Evolutionary conservation across 2,113 vertebrate genomes (phyloP), one percentile per base, ranked within the genome.

Genomic region (Rhinichthys klamathensis): DNA sequence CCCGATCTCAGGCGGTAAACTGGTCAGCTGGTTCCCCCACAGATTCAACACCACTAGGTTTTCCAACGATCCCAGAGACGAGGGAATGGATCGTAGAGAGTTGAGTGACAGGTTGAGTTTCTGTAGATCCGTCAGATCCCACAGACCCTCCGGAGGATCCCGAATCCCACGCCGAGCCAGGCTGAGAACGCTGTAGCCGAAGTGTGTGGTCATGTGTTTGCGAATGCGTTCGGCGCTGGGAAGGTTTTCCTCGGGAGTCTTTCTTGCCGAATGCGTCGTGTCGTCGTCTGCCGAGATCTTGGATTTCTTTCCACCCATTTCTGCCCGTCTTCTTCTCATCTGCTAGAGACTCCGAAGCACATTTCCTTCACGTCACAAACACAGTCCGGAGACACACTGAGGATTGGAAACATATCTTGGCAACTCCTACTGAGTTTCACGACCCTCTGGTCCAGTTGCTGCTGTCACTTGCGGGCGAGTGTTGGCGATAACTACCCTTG

Each of bases 61-160:
- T 23, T 95, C 95, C 75, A 99, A 93, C 84, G 89, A 92, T 3
- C 92, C 94, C 86, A 98, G 88, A 0, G 93, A 93, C 2, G 97
- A 88, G 13, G 96, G 94, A 61, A 98, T 92, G 6, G 77, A 16
- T 41, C 90, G 91, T 74, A 99, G 93, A 21, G 92, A 93, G 87
- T 99, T 99, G 46, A 94, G 94, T 5, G 97, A 99, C 78, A 99
- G 89, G 63, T 98, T 98, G 87, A 99, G 92, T 88, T 97, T 98
- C 91, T 99, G 94, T 81, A 99, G 90, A 86, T 98, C 96, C 0
- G 89, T 80, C 91, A 98, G 89, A 85, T 96, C 94, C 96, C 96
- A 99, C 82, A 98, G 70, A 58, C 97, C 97, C 63, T 94, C 94
- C 0, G 97, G 98, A 0, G 92, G n/a, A 9, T 95, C 95, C 30